Percentiles rank a stretch among this genome's conserved stretches.
phyloP scores from a whole-genome alignment of 2,797 vertebrate genomes.

The Diplodus puntazzo region DNA sequence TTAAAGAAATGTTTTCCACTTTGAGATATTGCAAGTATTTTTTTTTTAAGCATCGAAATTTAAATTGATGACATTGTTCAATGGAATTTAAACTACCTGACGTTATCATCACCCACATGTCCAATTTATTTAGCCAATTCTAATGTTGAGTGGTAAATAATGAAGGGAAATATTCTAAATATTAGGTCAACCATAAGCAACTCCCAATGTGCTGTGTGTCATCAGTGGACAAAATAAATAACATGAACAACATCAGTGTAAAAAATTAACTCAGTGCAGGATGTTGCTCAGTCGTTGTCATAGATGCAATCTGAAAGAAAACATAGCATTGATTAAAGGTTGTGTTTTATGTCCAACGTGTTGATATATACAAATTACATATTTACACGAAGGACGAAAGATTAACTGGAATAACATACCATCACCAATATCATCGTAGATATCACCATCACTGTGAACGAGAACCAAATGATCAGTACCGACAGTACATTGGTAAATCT shows the following conservation, averaged over 20 bases:
- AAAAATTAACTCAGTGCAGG: constrained; percentile 4
- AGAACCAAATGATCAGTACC: constrained; percentile 30
- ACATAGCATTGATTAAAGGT: constrained; percentile 9
- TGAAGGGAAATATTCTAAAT: constrained; percentile 7
- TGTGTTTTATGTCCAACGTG: background rate
- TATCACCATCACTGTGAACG: constrained; percentile 89
- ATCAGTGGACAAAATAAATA: constrained; percentile 71
- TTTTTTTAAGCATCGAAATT: constrained; percentile 4
- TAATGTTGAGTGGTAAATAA: constrained; percentile 28
- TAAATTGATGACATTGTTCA: constrained; percentile 37
- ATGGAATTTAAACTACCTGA: constrained; percentile 10
- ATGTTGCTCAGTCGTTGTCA: constrained; percentile 88
- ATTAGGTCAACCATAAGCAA: constrained; percentile 11
- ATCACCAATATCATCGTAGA: constrained; percentile 94
- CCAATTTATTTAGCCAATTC: constrained; percentile 1
- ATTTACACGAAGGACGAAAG: background rate
- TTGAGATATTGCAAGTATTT: background rate
- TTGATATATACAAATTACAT: background rate
- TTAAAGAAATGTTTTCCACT: constrained; percentile 26
- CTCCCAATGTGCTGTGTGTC: background rate
- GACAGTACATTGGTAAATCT: background rate
- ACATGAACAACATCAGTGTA: constrained; percentile 38
- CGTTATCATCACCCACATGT: background rate
- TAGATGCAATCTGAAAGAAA: constrained; percentile 91
- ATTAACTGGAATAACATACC: constrained; percentile 83